Evolutionary conservation across 2,113 vertebrate species (phyloP).

Genomic region (Neodon shergylaensis): DNA sequence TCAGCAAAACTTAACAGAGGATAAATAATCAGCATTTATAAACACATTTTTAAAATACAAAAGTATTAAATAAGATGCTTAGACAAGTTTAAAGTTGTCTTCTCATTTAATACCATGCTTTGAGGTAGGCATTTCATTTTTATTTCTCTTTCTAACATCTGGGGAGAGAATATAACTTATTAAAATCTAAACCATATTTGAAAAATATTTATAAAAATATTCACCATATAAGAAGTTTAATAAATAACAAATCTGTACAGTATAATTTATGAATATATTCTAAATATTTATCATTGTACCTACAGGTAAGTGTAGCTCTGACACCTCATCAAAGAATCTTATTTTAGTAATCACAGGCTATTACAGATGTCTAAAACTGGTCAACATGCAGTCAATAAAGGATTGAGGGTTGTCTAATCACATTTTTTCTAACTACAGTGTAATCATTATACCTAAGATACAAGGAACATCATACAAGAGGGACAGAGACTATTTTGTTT

Average conservation of each 20-base stretch:
- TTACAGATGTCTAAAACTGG: too few relatives aligned
- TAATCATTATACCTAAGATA: neutral
- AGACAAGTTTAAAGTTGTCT: neutral
- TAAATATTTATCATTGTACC: neutral
- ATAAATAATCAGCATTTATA: neutral
- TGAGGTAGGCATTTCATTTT: neutral
- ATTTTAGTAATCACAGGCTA: neutral
- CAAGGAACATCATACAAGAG: neutral
- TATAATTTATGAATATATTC: neutral
- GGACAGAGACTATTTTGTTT: neutral
- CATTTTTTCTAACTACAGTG: neutral
- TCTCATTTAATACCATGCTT: neutral
- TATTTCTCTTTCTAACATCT: neutral
- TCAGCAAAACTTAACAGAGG: neutral
- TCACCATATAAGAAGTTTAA: neutral
- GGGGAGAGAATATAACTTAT: neutral
- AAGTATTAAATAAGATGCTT: neutral
- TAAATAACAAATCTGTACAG: neutral
- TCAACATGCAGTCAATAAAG: neutral
- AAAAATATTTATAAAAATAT: conserved; percentile 3
- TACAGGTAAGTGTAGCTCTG: neutral
- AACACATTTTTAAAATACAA: neutral
- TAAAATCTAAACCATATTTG: neutral
- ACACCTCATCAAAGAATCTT: neutral
- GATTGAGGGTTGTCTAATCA: neutral